Base-by-base conservation (phyloP, 2,113 vertebrate species). In the Peromyscus leucopus region DNA sequence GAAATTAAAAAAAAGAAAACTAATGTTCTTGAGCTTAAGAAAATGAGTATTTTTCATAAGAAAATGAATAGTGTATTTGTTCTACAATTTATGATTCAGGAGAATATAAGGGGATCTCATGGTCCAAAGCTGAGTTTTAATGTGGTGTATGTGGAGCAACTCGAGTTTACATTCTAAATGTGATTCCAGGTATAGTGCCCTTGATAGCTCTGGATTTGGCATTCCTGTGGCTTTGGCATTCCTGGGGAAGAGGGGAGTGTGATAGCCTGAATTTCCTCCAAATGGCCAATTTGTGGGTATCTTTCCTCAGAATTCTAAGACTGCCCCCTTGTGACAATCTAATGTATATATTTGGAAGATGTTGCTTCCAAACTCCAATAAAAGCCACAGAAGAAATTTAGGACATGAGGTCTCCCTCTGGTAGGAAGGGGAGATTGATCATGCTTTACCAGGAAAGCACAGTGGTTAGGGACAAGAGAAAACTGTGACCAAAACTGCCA, bases 311-410 rank as follows among this genome's bases (percentile, higher is more conserved):
- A 97, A 78, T 95, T 96, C 80, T 96, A 57, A 46, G 89, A 6
- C 91, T 95, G 85, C 91, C 94, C 91, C 94, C 96, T 94, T 87
- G 97, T 96, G 95, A 91, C 16, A 76, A 93, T 74, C 8, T 7
- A 75, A 79, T 75, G 46, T 89, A 95, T 89, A 90, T 57, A 2
- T 83, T 51, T 75, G 28, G 59, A 86, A 91, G 46, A 28, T 15
- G 4, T 16, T 21, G 5, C 57, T 85, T 82, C 19, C 48, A 74
- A 92, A 95, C 39, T 48, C 42, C 17, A 46, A 39, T 33, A 65
- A 48, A 92, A 57, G 3, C 24, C 85, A 28, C 11, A 84, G 5
- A 87, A 83, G 19, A 2, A 87, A 22, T 88, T 82, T 69, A 87
- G 93, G 79, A 59, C 1, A 1, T 10, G 57, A 17, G 26, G 7